These are phyloP conservation scores for Bufotes viridis DNA, from an alignment of 2,797 vertebrate species.

Conservation along the genomic window DNA sequence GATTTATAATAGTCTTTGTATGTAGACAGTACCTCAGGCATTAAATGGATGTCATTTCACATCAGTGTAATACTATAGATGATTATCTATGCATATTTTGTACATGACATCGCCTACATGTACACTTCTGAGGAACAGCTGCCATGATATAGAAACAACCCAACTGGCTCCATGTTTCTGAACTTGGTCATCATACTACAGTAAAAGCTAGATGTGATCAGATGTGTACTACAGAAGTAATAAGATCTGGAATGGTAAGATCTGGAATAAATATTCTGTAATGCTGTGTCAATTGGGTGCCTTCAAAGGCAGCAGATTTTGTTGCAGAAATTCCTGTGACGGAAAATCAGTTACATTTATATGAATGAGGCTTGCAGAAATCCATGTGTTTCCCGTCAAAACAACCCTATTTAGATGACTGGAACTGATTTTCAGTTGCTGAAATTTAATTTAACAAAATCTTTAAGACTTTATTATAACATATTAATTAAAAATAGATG, in stretches of 20 bases:
- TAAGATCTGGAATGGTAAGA: neutral
- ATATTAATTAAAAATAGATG: too few species aligned
- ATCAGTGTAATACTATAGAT: constrained; percentile 20
- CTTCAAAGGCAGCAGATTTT: too few species aligned
- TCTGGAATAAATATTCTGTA: neutral
- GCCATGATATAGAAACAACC: constrained; percentile 27
- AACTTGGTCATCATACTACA: neutral
- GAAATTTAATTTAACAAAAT: too few species aligned
- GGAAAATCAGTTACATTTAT: too few species aligned
- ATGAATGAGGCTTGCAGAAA: too few species aligned
- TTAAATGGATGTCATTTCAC: constrained; percentile 19
- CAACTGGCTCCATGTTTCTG: neutral
- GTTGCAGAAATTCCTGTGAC: too few species aligned
- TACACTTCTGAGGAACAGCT: constrained; percentile 18
- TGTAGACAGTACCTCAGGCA: constrained; percentile 20
- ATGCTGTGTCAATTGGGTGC: too few species aligned
- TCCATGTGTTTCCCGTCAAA: too few species aligned
- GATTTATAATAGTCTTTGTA: constrained; percentile 31
- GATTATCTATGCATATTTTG: constrained; percentile 49
- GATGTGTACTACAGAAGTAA: neutral
- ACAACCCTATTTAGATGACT: too few species aligned
- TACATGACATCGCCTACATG: constrained; percentile 7
- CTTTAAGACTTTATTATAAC: too few species aligned
- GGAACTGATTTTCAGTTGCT: too few species aligned
- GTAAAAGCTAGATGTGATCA: neutral